Conservation (phyloP, 2,888 invertebrate genomes). For the Sinohyriopsis cumingii region DNA sequence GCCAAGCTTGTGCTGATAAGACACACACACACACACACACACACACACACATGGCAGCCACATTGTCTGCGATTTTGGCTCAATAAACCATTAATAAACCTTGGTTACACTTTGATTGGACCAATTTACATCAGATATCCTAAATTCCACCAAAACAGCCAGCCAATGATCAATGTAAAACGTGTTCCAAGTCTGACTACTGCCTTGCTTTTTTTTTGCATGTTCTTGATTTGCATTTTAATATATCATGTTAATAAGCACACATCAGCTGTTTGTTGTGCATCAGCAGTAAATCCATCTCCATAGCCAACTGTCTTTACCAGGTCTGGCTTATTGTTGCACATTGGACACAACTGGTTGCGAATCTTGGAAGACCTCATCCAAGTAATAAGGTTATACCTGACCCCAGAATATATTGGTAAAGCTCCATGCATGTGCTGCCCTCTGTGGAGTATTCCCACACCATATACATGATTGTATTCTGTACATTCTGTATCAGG, state of each 20-base stretch:
- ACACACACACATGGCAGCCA: too few relatives aligned
- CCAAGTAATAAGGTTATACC: constrained; percentile 73
- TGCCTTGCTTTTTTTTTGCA: too few relatives aligned
- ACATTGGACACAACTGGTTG: constrained; percentile 73
- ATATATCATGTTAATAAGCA: constrained; percentile 25
- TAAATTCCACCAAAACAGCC: too few relatives aligned
- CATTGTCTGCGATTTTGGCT: too few relatives aligned
- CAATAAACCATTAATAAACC: too few relatives aligned
- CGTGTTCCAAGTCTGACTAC: too few relatives aligned
- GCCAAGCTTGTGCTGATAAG: too few relatives aligned
- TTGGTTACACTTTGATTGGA: too few relatives aligned
- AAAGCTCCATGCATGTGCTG: constrained; percentile 72
- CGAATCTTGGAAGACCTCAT: constrained; percentile 71
- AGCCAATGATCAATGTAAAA: too few relatives aligned
- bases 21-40: too few relatives aligned
- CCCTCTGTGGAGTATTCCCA: constrained; percentile 71
- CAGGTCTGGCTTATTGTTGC: constrained; percentile 65
- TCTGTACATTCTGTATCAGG: constrained; percentile 23
- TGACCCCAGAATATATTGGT: constrained; percentile 67
- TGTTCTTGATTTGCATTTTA: neutral
- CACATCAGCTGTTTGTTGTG: constrained; percentile 34
- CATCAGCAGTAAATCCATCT: constrained; percentile 62
- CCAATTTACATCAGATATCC: too few relatives aligned
- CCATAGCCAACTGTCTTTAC: constrained; percentile 58
- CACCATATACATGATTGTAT: constrained; percentile 54